Evolutionary conservation across 1,140 invertebrate species (phyloP), one percentile per base, ranked within the genome.

Genomic region (Pinna nobilis): DNA sequence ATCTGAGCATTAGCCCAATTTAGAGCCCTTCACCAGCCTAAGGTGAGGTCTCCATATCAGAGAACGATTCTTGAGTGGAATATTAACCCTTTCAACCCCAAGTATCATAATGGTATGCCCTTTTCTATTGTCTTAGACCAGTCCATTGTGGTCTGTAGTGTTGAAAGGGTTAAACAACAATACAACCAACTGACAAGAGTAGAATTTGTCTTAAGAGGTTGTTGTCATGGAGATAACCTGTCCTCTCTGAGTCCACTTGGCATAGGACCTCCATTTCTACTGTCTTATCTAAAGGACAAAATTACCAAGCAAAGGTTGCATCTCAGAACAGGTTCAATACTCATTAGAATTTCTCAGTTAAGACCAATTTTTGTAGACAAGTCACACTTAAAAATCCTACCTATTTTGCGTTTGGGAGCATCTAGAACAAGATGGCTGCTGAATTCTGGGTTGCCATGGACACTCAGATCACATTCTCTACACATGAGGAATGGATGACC

Each of bases 381-480:
- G 20, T n/a, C n/a, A n/a, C n/a, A n/a, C n/a, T n/a, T n/a, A n/a
- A n/a, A n/a, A 53, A 30, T 32, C 51, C 33, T 66, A 50, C 35
- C 50, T 23, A 63, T 73, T 72, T 72, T 80, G 67, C 57, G 71
- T 72, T 80, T 70, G 1, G 68, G 72, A 35, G 67, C 70, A 74
- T 83, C 82, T 25, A 83, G 65, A n/a, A 83, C 82, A 33, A 83
- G 70, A 66, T 83, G 82, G 30, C 78, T 78, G 50, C 74, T 77
- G 49, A 79, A 47, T n/a, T 76, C 72, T 3, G 71, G 72, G 3
- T 70, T 66, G 5, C 64, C 63, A 65, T 83, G 82, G 28, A 83
- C 79, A 60, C 59, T 41, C 25, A 51, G 37, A 44, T 83, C 82
- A 74, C 82, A 83, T 47, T 71, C 70, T 3, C 72, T 67, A 55